A percentile compares a stretch with the other conserved stretches of the same genome.
phyloP scores from a whole-genome alignment of 2,113 vertebrate genomes.

The Arvicanthis niloticus region DNA sequence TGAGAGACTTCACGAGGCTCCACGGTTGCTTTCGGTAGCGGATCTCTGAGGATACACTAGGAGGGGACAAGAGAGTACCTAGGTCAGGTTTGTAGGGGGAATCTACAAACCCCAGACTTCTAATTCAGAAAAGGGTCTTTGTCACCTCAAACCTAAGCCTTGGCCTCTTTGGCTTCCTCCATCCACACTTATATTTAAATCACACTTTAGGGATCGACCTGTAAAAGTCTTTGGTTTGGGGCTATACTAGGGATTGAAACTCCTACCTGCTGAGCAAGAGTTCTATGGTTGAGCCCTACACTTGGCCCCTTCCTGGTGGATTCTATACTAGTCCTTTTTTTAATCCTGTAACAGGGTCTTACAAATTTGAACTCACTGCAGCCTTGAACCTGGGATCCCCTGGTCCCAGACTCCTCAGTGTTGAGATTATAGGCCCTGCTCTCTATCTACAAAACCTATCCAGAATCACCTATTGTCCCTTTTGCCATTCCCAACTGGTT shows the following conservation, averaged over 20 bases:
- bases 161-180: not conserved
- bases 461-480: not conserved
- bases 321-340: not conserved
- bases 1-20: conserved; percentile 94
- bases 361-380: not conserved
- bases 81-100: not conserved
- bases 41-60: conserved; percentile 94
- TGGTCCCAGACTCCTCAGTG: not conserved
- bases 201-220: not conserved
- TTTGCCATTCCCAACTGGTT: no score
- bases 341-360: not conserved
- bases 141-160: rapidly evolving
- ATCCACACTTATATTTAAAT: not conserved
- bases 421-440: not conserved
- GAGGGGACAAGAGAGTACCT: no score
- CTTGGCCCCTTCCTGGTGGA: not conserved
- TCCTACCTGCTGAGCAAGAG: not conserved
- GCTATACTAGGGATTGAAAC: not conserved
- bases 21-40: conserved; percentile 96
- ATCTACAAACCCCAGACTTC: not conserved
- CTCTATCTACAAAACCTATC: not conserved
- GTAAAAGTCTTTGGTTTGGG: not conserved
- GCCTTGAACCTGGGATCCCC: not conserved
- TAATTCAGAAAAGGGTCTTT: not conserved
- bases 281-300: not conserved